Evolutionary conservation across 1,140 invertebrate species (phyloP).

Genomic region (Lucilia sericata): DNA sequence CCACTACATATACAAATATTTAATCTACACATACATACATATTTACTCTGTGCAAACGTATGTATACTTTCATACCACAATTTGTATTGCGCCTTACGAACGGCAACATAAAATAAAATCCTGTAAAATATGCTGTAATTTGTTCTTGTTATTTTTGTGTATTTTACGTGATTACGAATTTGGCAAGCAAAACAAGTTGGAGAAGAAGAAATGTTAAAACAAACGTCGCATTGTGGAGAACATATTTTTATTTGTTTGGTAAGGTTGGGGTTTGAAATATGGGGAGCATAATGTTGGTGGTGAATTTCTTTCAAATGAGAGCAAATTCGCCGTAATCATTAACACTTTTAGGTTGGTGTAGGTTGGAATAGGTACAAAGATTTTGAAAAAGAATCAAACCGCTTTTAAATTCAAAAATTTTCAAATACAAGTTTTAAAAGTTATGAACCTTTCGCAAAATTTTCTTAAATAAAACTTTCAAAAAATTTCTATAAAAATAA

Average conservation of each 20-base stretch:
- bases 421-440: too few species aligned
- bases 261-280: not conserved
- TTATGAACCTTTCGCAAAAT: too few species aligned
- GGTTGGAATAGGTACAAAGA: not conserved
- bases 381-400: too few species aligned
- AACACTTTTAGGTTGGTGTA: not conserved
- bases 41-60: not conserved
- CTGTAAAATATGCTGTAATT: not conserved
- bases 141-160: not conserved
- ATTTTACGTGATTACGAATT: conserved; percentile 35
- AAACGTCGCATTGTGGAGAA: not conserved
- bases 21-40: not conserved
- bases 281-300: not conserved
- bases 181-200: conserved; percentile 30
- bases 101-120: not conserved
- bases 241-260: not conserved
- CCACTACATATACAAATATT: not conserved
- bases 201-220: not conserved
- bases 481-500: too few species aligned
- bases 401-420: too few species aligned
- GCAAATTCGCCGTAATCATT: not conserved
- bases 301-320: not conserved
- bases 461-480: too few species aligned
- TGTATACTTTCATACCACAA: not conserved
- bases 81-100: conserved; percentile 38